Evolutionary conservation across 2,113 vertebrate species (phyloP), one percentile per base, ranked within the genome.

Genomic region (Hyaena hyaena): DNA sequence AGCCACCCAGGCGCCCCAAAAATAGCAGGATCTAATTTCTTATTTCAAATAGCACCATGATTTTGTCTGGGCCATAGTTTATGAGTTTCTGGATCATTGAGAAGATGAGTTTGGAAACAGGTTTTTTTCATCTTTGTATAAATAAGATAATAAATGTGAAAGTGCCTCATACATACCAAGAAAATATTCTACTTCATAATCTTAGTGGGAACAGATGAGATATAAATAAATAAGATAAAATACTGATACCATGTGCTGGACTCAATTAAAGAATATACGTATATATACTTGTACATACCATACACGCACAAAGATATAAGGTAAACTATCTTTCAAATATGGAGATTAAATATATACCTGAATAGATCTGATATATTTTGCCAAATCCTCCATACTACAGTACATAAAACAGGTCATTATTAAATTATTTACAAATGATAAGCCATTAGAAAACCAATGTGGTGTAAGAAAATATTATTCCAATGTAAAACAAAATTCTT

Each of bases 381-480:
- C 35, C 10, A 6, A 93, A 3, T 83, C 31, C 1, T 24, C 83
- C 31, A 69, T 48, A 21, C 28, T 53, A 58, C 2, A 96, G 86
- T 50, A 93, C 43, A 90, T 79, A 90, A 97, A 93, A 90, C 7
- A 93, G 82, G 71, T 77, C 71, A 97, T 65, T 94, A 84, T 95
- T 95, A 96, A 96, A 96, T 90, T 97, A 97, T 97, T 90, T 79
- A 91, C 61, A 94, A 94, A 97, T 86, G 55, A 82, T 92, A 94
- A 97, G 48, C 66, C 65, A 95, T 97, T 97, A 94, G 84, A 90
- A 97, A 97, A 88, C 11, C 66, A 95, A 88, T 77, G 69, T 89
- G 11, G 53, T 96, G 0, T 94, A 88, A 96, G 90, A 97, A 97
- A 96, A 98, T 94, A 96, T 94, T 96, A 96, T 97, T 96, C 61